Base-by-base conservation (phyloP, 2,113 vertebrate species). In the Brachyhypopomus occidentalis region DNA sequence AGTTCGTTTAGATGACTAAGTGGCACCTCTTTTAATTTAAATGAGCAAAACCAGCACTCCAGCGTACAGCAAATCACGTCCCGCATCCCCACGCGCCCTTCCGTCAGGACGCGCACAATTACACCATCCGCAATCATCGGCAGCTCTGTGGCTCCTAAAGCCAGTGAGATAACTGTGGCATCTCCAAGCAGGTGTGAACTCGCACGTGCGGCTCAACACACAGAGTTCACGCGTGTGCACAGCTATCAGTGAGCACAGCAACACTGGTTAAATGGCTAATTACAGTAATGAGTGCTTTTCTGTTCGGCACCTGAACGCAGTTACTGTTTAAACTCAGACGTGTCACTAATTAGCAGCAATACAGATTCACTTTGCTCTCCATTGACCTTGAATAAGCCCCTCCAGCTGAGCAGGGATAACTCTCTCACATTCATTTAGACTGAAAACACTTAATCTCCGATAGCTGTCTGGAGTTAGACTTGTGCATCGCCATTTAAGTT, bases 271-370 rank as follows among this genome's bases (percentile, higher is more conserved):
- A 86, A 82, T 60, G 75, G 77, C 85, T 86, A 86, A 84, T 86
- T 86, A 77, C 63, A 27, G 77, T 86, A 86, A 86, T 87, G 85
- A 87, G 85, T 77, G 84, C 77, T 78, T 87, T 86, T 83, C 77
- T 82, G 55, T 64, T 76, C 63, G 83, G 64, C 73, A 48, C 82
- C 76, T 72, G 73, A 80, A 84, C 81, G 72, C 73, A 80, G 79
- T 75, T 77, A 72, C 77, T 83, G 77, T 83, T 86, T 84, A 83
- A 87, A 87, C 80, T 83, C 77, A 59, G 80, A 66, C 55, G 60
- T 60, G 72, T 83, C 78, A 80, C 82, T 84, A 87, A 87, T 87
- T 87, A 83, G 83, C 70, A 62, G 56, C 70, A 78, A 80, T 66
- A 75, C 77, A 80, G 83, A 77, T 80, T 83, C 63, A 52, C 77